Evolutionary conservation across 2,797 vertebrate species (phyloP).

Genomic region (Ceryle rudis): DNA sequence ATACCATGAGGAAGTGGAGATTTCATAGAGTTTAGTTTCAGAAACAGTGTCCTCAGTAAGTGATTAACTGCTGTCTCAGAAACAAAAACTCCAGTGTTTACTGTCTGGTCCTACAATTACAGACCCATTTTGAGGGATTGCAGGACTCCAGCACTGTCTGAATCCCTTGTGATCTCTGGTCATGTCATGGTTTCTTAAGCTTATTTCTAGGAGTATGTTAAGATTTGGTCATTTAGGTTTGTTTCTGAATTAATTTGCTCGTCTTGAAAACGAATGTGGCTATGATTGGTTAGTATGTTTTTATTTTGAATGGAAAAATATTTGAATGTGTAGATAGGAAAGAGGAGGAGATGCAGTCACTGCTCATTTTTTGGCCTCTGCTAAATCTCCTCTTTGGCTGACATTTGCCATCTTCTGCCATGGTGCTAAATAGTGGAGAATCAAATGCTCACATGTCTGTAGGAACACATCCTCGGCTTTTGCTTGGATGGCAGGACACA

Average conservation of each 20-base stretch:
- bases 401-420: not conserved
- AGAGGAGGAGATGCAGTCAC: not conserved
- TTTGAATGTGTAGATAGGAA: not conserved
- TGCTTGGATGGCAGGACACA: not conserved
- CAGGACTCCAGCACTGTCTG: not conserved
- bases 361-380: not conserved
- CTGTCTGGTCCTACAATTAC: not conserved
- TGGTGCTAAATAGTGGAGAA: not conserved
- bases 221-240: not conserved
- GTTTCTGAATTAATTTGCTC: not conserved
- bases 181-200: not conserved
- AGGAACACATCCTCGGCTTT: not conserved
- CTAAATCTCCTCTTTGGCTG: not conserved
- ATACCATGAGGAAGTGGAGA: not conserved
- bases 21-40: not conserved
- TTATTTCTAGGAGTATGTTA: not conserved
- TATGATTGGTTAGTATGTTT: not conserved
- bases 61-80: not conserved
- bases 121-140: rapidly evolving
- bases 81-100: not conserved
- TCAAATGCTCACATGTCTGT: not conserved
- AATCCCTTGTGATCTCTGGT: not conserved
- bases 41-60: not conserved
- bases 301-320: not conserved
- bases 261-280: not conserved